A percentile compares a stretch with the other conserved stretches of the same genome.
Conservation (phyloP, 2,797 vertebrate genomes). For the Pelobates cultripes region DNA sequence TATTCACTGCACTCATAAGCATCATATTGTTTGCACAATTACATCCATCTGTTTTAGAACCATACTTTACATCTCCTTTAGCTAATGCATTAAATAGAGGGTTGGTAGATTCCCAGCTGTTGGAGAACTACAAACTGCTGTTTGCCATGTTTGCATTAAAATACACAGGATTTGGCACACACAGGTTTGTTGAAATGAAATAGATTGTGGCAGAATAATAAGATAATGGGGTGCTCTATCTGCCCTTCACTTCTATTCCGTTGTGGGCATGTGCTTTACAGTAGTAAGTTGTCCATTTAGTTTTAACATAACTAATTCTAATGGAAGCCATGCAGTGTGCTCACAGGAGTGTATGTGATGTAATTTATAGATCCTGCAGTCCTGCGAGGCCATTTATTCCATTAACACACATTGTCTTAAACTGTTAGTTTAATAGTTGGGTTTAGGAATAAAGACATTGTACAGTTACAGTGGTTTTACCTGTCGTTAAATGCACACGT, state of each 20-base stretch:
- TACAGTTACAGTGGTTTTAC: constrained; percentile 20
- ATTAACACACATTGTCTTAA: constrained; percentile 30
- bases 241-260: not conserved
- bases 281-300: not conserved
- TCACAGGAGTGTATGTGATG: not conserved
- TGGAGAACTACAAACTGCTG: too few species aligned
- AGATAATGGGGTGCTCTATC: not conserved
- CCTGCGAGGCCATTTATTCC: constrained; percentile 30
- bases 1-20: too few species aligned
- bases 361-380: constrained; percentile 8
- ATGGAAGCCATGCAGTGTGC: not conserved
- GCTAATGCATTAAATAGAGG: too few species aligned
- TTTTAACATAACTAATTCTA: not conserved
- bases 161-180: too few species aligned
- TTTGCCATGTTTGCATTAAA: too few species aligned
- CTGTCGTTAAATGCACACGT: constrained; percentile 18
- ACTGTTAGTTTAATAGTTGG: constrained; percentile 23
- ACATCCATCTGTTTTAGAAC: too few species aligned
- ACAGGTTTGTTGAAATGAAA: not conserved
- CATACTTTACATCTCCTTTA: too few species aligned
- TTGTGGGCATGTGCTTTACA: not conserved
- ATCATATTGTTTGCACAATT: too few species aligned
- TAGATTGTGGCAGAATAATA: not conserved
- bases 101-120: too few species aligned
- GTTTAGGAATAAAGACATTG: constrained; percentile 19